Conservation (phyloP, 2,113 vertebrate genomes). For the Leucosticte australis region DNA sequence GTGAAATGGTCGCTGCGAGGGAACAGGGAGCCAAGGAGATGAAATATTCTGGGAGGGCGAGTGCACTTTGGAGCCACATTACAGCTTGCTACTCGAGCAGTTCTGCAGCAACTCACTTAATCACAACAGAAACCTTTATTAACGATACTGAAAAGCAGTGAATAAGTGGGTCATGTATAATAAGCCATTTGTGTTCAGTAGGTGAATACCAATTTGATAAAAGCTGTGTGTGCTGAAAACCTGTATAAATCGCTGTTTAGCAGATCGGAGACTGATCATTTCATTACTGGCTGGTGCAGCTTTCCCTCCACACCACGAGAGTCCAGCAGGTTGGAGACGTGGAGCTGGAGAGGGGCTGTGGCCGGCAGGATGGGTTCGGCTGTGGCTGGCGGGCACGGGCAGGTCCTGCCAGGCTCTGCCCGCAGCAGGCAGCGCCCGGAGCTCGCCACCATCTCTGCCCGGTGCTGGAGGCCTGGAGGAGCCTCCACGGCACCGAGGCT, state of each 20-base stretch:
- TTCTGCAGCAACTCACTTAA: slow-evolving; percentile 70
- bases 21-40: not conserved
- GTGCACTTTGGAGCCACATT: slow-evolving; percentile 25
- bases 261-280: slow-evolving; percentile 67
- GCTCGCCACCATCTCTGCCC: not conserved
- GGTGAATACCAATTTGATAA: slow-evolving; percentile 79
- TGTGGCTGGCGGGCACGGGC: not conserved
- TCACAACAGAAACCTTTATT: slow-evolving; percentile 76
- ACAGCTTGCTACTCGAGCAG: not conserved
- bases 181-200: slow-evolving; percentile 76
- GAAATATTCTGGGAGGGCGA: not conserved
- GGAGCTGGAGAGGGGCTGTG: not conserved
- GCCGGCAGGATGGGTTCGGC: not conserved
- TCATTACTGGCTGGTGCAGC: slow-evolving; percentile 22
- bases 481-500: not conserved
- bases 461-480: not conserved
- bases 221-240: slow-evolving; percentile 64
- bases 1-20: slow-evolving; percentile 30
- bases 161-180: slow-evolving; percentile 77
- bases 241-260: slow-evolving; percentile 67
- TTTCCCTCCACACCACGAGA: not conserved
- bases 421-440: not conserved
- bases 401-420: not conserved
- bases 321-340: fast-evolving
- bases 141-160: slow-evolving; percentile 66